phyloP scores from a whole-genome alignment of 1,140 invertebrate genomes.

The Hypsibius dujardini region DNA sequence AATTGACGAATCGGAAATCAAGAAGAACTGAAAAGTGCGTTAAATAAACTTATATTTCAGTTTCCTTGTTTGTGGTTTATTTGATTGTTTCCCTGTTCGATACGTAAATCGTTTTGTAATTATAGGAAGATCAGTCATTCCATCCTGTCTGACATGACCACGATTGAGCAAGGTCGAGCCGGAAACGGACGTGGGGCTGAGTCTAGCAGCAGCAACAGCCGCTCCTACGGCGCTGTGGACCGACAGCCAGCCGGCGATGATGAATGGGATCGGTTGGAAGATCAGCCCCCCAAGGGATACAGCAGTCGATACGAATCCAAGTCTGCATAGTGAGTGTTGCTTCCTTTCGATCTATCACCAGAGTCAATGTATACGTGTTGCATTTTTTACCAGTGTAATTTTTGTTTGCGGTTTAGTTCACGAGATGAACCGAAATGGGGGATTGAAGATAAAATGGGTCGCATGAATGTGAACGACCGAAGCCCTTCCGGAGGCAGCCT shows the following conservation, averaged over 20 bases:
- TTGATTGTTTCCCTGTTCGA: slow-evolving; percentile 3
- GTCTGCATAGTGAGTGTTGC: no score
- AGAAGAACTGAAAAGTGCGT: no score
- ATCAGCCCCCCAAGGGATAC: slow-evolving; percentile 11
- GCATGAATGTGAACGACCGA: neutral
- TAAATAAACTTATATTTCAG: no score
- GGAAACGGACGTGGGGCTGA: slow-evolving; percentile 20
- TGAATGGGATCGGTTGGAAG: neutral
- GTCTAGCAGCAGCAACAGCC: slow-evolving; percentile 26
- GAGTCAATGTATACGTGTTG: neutral
- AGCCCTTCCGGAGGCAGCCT: slow-evolving; percentile 11
- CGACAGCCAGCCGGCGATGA: slow-evolving; percentile 29
- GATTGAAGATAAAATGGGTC: neutral
- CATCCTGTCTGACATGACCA: slow-evolving; percentile 73
- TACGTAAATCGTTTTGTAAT: slow-evolving; percentile 18
- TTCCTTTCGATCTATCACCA: no score
- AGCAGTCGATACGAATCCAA: no score
- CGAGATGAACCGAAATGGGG: neutral
- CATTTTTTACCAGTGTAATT: neutral
- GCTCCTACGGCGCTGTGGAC: slow-evolving; percentile 37
- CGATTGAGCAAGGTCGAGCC: slow-evolving; percentile 56
- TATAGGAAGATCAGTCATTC: slow-evolving; percentile 49
- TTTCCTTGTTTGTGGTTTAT: no score
- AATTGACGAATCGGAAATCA: no score
- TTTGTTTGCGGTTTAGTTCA: neutral